Conservation (phyloP, 2,113 vertebrate genomes). For the Myanophis thanlyinensis region DNA sequence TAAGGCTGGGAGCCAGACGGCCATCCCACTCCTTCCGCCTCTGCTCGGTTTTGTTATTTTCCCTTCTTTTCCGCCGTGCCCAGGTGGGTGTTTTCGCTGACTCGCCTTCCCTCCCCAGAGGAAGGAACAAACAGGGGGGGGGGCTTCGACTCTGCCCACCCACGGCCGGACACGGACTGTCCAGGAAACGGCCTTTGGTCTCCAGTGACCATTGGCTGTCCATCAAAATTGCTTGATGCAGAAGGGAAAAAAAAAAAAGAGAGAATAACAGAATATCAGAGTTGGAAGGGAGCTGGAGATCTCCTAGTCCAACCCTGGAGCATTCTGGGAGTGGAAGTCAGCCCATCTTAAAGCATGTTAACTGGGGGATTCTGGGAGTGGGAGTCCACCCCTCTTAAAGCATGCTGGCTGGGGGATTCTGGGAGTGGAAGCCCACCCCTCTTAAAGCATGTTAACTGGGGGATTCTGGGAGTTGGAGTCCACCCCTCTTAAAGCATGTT, state of each 20-base stretch:
- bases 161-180: neutral
- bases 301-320: neutral
- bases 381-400: too few species aligned
- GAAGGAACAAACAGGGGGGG: neutral
- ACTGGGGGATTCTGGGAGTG: too few species aligned
- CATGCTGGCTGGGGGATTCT: too few species aligned
- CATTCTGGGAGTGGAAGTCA: too few species aligned
- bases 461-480: too few species aligned
- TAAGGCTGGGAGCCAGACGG: neutral
- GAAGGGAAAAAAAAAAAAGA: too few species aligned
- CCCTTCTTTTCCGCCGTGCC: neutral
- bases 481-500: too few species aligned
- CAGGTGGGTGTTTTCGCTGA: neutral
- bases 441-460: rapidly evolving
- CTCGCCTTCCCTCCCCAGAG: neutral
- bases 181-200: neutral
- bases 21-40: neutral
- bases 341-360: too few species aligned
- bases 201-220: neutral
- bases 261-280: neutral
- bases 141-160: neutral
- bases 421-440: too few species aligned
- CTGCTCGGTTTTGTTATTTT: neutral
- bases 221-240: neutral
- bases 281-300: neutral